Base-by-base conservation (phyloP, 1,140 invertebrate genomes). In the Chelonus insularis region DNA sequence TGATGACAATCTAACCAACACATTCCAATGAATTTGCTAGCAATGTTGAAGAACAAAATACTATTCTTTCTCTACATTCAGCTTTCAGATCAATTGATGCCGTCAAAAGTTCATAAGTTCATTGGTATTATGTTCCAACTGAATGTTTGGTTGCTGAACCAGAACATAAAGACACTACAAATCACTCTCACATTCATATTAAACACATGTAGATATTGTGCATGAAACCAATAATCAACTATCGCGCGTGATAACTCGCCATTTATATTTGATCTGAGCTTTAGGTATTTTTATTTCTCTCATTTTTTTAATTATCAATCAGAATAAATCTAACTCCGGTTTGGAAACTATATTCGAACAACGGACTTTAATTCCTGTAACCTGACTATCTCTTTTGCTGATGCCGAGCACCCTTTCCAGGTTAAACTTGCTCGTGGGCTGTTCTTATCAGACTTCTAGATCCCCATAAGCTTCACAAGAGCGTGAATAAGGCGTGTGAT, bases 401-500 rank as follows among this genome's bases (percentile, higher is more conserved):
- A 8, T 56, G 20, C 8, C 37, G 23, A 29, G 37, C 12, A 56
- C 54, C 54, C 54, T 56, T 56, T 56, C 14, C 37, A 56, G 39
- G 37, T 56, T 56, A 16, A 43, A 25, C 39, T 18, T 32, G 25
- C 54, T 45, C 39, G 39, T 32, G 54, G n/a, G 37, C 52, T 56
- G 8, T 45, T 56, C 23, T 56, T 56, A 56, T 56, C 54, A 12
- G n/a, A 11, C 34, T 25, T 43, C 39, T 45, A 29, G 54, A 56
- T 56, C 20, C 54, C 39, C 39, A 56, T 56, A 43, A 56, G 54
- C 54, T 56, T 56, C 23, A 16, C 37, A 25, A 23, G 20, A 45
- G 37, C 37, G 39, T 43, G 54, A 56, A 56, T 43, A 56, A 56
- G 54, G 20, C 21, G 54, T 41, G 39, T 56, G 37, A 56, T 56